Conservation (phyloP, 1,140 invertebrate genomes). For the Drosophila prosaltans region DNA sequence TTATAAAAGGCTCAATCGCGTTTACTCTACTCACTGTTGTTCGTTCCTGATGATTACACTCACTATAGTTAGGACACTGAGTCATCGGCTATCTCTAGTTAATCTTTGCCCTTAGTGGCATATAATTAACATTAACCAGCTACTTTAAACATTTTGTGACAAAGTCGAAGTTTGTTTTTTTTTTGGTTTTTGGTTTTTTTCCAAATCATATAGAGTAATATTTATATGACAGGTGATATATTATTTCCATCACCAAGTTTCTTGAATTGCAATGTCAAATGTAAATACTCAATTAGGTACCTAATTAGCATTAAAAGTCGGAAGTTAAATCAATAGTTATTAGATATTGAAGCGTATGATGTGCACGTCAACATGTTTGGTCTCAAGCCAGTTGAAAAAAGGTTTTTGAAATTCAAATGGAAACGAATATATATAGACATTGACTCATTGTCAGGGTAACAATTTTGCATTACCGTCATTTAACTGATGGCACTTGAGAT, state of each 20-base stretch:
- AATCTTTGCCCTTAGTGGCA: background rate
- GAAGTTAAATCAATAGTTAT: conserved; percentile 6
- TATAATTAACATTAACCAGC: background rate
- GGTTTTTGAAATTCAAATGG: background rate
- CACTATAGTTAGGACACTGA: background rate
- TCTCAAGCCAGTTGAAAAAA: background rate
- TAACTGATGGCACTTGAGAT: conserved; percentile 39
- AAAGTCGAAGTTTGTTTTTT: background rate
- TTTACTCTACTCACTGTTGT: no score
- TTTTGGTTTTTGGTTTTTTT: background rate
- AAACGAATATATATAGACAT: background rate
- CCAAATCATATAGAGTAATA: background rate
- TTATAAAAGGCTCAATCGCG: no score
- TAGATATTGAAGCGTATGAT: conserved; percentile 8
- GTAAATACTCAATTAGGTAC: conserved; percentile 11
- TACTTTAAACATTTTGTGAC: background rate
- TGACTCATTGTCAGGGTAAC: conserved; percentile 15
- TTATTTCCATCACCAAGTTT: background rate
- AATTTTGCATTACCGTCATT: background rate
- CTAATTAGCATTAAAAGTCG: conserved; percentile 11
- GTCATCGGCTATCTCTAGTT: background rate
- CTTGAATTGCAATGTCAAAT: background rate
- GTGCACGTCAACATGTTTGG: background rate
- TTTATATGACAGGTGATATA: background rate
- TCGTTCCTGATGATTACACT: background rate